These are phyloP conservation scores for Anolis carolinensis DNA, from an alignment of 2,113 vertebrate species.

Conservation along the genomic window DNA sequence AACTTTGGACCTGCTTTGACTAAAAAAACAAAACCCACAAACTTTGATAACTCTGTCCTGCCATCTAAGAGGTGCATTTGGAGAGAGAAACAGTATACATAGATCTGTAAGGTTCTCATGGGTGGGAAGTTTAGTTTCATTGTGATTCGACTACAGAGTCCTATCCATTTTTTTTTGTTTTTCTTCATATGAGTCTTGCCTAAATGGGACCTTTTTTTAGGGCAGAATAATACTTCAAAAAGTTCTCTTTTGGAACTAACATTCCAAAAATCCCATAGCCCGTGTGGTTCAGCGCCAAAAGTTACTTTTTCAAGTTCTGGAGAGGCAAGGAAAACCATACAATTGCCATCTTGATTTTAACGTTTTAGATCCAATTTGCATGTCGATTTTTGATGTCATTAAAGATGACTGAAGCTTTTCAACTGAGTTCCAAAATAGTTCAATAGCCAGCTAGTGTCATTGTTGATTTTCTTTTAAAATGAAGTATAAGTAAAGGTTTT, in stretches of 20 bases:
- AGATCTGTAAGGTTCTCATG: neutral
- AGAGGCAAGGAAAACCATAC: neutral
- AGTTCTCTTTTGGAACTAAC: no score
- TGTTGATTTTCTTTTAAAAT: constrained; percentile 1
- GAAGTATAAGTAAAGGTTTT: no score
- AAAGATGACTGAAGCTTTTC: neutral
- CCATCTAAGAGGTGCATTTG: neutral
- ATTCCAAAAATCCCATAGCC: no score
- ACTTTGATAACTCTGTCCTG: neutral
- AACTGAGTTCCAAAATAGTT: neutral
- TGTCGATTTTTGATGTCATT: neutral
- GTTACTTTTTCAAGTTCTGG: no score
- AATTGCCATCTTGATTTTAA: neutral
- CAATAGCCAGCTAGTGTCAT: neutral
- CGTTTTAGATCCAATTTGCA: neutral
- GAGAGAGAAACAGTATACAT: neutral
- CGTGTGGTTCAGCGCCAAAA: no score
- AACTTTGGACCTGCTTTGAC: neutral
- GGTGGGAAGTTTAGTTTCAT: neutral
- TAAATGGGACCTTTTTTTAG: neutral
- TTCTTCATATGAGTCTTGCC: neutral
- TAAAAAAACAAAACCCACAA: constrained; percentile 3
- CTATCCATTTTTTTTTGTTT: neutral
- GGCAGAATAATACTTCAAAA: no score
- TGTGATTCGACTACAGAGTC: neutral